Evolutionary conservation across 2,888 invertebrate genomes (phyloP), one percentile per base, ranked within the genome.

Genomic region (Drosophila robusta): DNA sequence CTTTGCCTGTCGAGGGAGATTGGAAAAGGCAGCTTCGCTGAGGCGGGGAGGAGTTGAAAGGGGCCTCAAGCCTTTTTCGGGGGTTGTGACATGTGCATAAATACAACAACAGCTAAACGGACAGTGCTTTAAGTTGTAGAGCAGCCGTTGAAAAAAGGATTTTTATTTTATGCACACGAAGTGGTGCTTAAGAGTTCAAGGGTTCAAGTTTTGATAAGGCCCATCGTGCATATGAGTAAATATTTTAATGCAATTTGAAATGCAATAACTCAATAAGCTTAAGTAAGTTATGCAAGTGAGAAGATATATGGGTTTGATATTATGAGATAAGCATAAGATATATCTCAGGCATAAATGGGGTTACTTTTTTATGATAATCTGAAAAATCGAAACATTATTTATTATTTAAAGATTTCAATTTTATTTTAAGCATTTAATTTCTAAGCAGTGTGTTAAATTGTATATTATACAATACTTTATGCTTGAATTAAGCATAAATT

Each of bases 61-160:
- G 38, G 14, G 29, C 47, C 58, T 41, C 41, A 57, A 70, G 66
- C 68, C 55, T 45, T 70, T 64, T 64, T 74, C 62, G 55, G 66
- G 63, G 78, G 68, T 66, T 84, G 61, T 72, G 78, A 70, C 78
- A 84, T 80, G 75, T 72, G 70, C 45, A 64, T 56, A 56, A 66
- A 62, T 44, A 57, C 54, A 61, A 42, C 47, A 62, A 47, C 47
- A 38, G 16, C 39, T 38, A 22, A 46, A 50, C 24, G 46, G 14
- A 12, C 42, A 50, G 29, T 29, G 54, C 66, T 76, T 74, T 66
- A 71, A 55, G 61, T 42, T 42, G 32, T 45, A 56, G 36, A 55
- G 38, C 41, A 69, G 16, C 34, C 26, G 16, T 49, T 56, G 8
- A 45, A 49, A 11, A 11, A 4, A 29, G 16, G 22, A 34, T 41